A percentile compares a stretch with the other conserved stretches of the same genome.
These are phyloP conservation scores for Diplazon laetatorius DNA, from an alignment of 2,888 invertebrate genomes.

Conservation along the genomic window DNA sequence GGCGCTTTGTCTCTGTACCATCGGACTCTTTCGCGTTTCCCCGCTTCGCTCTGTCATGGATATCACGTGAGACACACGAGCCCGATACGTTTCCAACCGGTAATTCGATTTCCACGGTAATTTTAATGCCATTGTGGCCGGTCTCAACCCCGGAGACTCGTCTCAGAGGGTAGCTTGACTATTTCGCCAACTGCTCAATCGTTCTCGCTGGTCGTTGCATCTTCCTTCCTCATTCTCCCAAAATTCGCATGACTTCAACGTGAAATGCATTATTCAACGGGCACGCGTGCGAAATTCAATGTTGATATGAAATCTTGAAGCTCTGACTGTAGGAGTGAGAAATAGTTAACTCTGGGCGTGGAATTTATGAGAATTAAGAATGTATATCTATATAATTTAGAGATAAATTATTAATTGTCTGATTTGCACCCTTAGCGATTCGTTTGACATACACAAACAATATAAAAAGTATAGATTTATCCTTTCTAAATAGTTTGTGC, in stretches of 20 bases:
- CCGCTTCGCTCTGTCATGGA: conserved; percentile 1
- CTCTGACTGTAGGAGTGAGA: too few species aligned
- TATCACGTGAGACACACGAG: conserved; percentile 63
- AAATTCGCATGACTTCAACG: neutral
- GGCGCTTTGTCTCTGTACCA: conserved; percentile 29
- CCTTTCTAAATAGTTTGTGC: too few species aligned
- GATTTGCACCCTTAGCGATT: too few species aligned
- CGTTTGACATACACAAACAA: too few species aligned
- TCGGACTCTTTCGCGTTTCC: conserved; percentile 55
- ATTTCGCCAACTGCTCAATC: conserved; percentile 30
- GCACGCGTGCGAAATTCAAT: neutral
- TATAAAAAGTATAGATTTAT: too few species aligned
- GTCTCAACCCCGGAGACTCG: conserved; percentile 62
- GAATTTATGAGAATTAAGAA: too few species aligned
- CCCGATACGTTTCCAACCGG: conserved; percentile 77
- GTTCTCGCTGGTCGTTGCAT: neutral
- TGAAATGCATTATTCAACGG: neutral
- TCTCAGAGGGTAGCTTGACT: conserved; percentile 28
- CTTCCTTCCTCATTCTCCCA: neutral
- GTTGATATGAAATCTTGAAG: neutral
- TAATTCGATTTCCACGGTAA: conserved; percentile 81
- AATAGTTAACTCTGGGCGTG: too few species aligned
- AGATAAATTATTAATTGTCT: too few species aligned
- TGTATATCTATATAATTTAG: too few species aligned
- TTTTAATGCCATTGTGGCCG: conserved; percentile 80